Evolutionary conservation across 2,888 invertebrate species (phyloP), one percentile per base, ranked within the genome.

Genomic region (Plagodis dolabraria): DNA sequence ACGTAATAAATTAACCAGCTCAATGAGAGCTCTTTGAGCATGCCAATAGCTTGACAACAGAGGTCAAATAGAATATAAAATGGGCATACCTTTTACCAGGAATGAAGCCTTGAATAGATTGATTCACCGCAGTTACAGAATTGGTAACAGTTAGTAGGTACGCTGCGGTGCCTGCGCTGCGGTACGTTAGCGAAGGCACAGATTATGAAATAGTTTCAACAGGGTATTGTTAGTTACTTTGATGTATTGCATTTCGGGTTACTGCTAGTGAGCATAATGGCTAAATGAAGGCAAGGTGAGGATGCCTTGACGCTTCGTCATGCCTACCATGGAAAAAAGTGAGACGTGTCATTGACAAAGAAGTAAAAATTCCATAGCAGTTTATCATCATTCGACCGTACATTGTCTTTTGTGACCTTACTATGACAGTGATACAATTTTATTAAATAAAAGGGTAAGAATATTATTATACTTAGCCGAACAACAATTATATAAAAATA

Each of bases 101-200:
- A 74, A 75, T 63, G 65, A 76, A 80, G 78, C 88, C 87, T 87
- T 89, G 86, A 76, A 74, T 78, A 79, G 83, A 87, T 87, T 89
- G 89, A 89, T 86, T 89, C 84, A 87, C 85, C 83, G 83, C 83
- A 79, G 71, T 7, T 73, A 61, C 73, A 49, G 36, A 64, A 74
- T 82, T 85, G 87, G 86, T 82, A 82, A 76, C 45, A 53, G 67
- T 71, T 67, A 72, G 68, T 68, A 35, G n/a, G n/a, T 22, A 22
- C 22, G 22, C 22, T 22, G 22, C 22, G 22, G 22, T 22, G 22
- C 22, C 22, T 22, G 10, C 40, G 40, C 40, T 7, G 40, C 40
- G 40, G 10, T 5, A 9, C 10, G 10, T 10, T 8, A 40, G 40
- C 83, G 83, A 83, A 79, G 71, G 8, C 72, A 60, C 73, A 49